These are phyloP conservation scores for Solenopsis fugax DNA, from an alignment of 1,140 invertebrate genomes.

Conservation along the genomic window DNA sequence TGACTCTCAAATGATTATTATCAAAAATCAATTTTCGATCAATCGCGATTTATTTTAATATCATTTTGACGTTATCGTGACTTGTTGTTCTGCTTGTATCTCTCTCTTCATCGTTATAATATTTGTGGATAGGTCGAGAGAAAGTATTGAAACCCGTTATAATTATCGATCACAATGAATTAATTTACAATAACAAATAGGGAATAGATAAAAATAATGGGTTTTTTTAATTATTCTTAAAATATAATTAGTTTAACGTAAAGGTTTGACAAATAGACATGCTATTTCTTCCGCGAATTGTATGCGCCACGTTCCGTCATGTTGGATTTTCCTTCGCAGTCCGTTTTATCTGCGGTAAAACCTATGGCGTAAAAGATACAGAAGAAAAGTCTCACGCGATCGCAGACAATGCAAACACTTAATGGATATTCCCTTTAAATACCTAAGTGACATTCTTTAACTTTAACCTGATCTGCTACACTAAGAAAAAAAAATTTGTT, in stretches of 20 bases:
- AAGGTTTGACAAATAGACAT: not conserved
- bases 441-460: not conserved
- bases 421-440: constrained; percentile 3
- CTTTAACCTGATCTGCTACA: not conserved
- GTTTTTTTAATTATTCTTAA: not conserved
- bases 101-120: too few relatives aligned
- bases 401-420: not conserved
- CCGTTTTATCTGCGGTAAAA: constrained; percentile 4
- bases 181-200: too few relatives aligned
- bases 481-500: too few relatives aligned
- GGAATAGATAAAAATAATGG: too few relatives aligned
- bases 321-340: not conserved
- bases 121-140: too few relatives aligned
- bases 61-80: too few relatives aligned
- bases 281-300: not conserved
- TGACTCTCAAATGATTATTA: too few relatives aligned
- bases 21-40: too few relatives aligned
- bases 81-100: too few relatives aligned
- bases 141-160: too few relatives aligned
- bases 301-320: not conserved
- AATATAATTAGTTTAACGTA: not conserved
- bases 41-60: too few relatives aligned
- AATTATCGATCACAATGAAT: too few relatives aligned
- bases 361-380: not conserved
- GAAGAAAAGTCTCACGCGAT: not conserved